Evolutionary conservation across 2,797 vertebrate species (phyloP), one percentile per base, ranked within the genome.

Genomic region (Mus spretus): DNA sequence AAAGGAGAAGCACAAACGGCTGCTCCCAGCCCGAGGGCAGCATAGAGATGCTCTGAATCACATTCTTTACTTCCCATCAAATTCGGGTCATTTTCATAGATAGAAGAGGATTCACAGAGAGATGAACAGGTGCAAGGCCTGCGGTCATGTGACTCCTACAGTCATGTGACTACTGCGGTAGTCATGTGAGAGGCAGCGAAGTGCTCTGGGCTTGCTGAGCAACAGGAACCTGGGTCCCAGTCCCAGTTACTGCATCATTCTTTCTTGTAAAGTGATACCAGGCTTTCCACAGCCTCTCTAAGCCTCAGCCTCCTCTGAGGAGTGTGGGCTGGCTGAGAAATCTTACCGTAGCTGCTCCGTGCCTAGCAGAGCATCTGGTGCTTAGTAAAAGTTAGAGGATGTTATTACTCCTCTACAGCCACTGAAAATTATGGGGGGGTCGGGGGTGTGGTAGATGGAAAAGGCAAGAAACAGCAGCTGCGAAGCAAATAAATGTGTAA

Each of bases 321-420:
- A 53, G 40, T 12, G 67, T 55, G 44, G 83, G 26, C 17, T 0
- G 26, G 12, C 57, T 74, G 37, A 67, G 63, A 90, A 92, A 55
- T n/a, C 1, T 17, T 44, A 19, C 1, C 5, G 12, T 44, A 34
- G 6, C 1, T 4, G 5, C 13, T 10, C 0, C 5, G 50, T 6
- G 26, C 55, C 57, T 3, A 84, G 61, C 10, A 34, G 26, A 85
- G 53, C 53, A 34, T 12, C 80, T 40, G 44, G 10, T 67, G 67
- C 88, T 79, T 8, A 81, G 37, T 20, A 20, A 55, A 90, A 44
- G 37, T 24, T 34, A 79, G 15, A 4, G 40, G 37, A 67, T 47
- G 70, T 12, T 47, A 63, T 78, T 53, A 40, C 14, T 72, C 65
- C 81, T 63, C 78, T 59, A 24, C 28, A 88, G 74, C 24, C 61